These are phyloP conservation scores for Calyptomena viridis DNA, from an alignment of 2,113 vertebrate species.

Conservation along the genomic window DNA sequence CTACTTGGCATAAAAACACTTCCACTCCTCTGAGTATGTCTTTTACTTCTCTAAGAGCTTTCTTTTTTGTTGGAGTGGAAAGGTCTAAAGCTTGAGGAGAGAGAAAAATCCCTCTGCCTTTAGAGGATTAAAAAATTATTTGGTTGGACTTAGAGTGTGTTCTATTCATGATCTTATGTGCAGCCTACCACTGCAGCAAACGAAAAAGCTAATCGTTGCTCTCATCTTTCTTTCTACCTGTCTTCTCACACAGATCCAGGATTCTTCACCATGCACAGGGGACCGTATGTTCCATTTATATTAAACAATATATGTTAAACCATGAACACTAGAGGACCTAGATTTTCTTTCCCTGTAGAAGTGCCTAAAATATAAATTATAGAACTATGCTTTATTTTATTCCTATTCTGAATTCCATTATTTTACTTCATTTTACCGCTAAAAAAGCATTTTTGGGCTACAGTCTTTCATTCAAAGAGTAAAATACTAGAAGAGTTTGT, in stretches of 20 bases:
- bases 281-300: background rate
- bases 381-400: background rate
- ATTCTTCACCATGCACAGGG: conserved; percentile 1
- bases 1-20: background rate
- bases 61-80: background rate
- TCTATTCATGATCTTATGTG: background rate
- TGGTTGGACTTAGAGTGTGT: background rate
- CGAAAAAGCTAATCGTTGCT: background rate
- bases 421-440: background rate
- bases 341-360: conserved; percentile 7
- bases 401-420: background rate
- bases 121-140: background rate
- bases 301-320: conserved; percentile 31
- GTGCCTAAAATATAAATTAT: background rate
- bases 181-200: background rate
- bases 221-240: background rate
- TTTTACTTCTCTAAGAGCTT: conserved; percentile 25
- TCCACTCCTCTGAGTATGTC: background rate
- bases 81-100: background rate
- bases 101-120: background rate
- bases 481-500: background rate
- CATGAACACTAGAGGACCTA: background rate
- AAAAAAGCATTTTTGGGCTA: background rate
- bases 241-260: background rate
- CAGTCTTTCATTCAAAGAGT: background rate